Evolutionary conservation across 2,888 invertebrate species (phyloP).

Genomic region (Drosophila kanekoi): DNA sequence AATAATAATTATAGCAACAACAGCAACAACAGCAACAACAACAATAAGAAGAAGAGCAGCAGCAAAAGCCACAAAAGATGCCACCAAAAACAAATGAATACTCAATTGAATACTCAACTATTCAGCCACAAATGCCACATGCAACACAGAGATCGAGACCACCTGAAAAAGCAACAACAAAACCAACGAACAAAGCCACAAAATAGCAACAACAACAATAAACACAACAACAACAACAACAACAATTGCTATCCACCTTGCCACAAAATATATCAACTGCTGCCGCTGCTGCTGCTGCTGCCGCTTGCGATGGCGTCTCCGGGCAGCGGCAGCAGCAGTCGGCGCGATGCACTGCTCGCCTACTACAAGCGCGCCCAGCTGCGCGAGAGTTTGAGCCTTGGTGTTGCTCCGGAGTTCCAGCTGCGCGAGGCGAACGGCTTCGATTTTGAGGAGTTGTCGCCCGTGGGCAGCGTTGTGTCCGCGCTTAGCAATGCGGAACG

Average conservation of each 20-base stretch:
- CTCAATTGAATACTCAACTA: conserved; percentile 53
- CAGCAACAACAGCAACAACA: conserved; percentile 23
- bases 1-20: conserved; percentile 49
- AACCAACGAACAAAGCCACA: conserved; percentile 72
- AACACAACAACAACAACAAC: conserved; percentile 26
- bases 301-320: conserved; percentile 40
- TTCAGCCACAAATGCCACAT: conserved; percentile 52
- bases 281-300: conserved; percentile 54
- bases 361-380: conserved; percentile 77
- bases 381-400: conserved; percentile 50
- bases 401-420: conserved; percentile 45
- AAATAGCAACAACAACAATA: conserved; percentile 36
- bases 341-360: conserved; percentile 72
- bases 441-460: conserved; percentile 72
- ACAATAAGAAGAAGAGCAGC: conserved; percentile 35
- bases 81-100: conserved; percentile 71
- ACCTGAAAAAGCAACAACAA: conserved; percentile 68
- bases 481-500: conserved; percentile 57
- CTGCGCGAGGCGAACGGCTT: conserved; percentile 54
- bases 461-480: conserved; percentile 70
- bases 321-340: conserved; percentile 43
- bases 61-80: conserved; percentile 71
- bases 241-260: conserved; percentile 39
- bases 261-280: conserved; percentile 43
- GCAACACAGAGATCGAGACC: conserved; percentile 71